Conservation (phyloP, 2,797 vertebrate genomes). For the Merluccius polli region DNA sequence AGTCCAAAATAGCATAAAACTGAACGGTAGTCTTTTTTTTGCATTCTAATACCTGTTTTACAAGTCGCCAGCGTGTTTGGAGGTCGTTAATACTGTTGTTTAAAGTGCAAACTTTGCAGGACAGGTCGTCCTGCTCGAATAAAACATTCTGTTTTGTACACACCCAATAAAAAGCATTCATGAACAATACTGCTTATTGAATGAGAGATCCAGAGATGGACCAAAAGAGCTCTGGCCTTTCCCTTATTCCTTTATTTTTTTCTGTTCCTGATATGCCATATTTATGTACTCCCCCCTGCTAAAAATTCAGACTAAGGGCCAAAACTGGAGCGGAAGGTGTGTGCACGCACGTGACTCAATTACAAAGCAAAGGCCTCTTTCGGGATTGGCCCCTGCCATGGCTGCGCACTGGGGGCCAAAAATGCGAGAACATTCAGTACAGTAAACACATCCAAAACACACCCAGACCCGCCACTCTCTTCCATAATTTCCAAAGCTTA, state of each 20-base stretch:
- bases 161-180: constrained; percentile 12
- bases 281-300: constrained; percentile 22
- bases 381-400: not conserved
- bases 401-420: not conserved
- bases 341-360: not conserved
- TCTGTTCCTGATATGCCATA: constrained; percentile 20
- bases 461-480: constrained; percentile 10
- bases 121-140: constrained; percentile 28
- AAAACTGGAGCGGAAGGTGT: not conserved
- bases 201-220: not conserved
- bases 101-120: constrained; percentile 57
- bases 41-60: constrained; percentile 19
- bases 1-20: constrained; percentile 10
- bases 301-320: constrained; percentile 21
- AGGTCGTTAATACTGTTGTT: constrained; percentile 46
- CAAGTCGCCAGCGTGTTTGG: constrained; percentile 18
- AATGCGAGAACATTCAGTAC: not conserved
- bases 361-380: constrained; percentile 8
- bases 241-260: constrained; percentile 13
- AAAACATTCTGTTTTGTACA: constrained; percentile 10
- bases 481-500: constrained; percentile 18
- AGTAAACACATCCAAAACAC: constrained; percentile 10
- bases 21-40: constrained; percentile 21
- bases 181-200: not conserved
- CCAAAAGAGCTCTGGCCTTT: constrained; percentile 12